Conservation (phyloP, 1,140 invertebrate genomes). For the Aphelinus atriplicis region DNA sequence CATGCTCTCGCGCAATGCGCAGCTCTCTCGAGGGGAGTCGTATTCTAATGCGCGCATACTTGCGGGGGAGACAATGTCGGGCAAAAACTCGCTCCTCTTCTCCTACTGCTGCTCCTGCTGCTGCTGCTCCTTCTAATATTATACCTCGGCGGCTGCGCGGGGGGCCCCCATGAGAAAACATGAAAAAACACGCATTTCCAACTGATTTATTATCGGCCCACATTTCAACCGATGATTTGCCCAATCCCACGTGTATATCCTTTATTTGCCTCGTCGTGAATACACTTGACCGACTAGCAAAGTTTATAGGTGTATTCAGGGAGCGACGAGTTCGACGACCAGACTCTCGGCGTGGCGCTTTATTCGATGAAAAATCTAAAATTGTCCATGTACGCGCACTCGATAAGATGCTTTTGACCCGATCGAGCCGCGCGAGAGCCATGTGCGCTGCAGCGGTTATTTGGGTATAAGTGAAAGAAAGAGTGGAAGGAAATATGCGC, state of each 20-base stretch:
- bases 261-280: too few species aligned
- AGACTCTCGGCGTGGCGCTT: constrained; percentile 42
- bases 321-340: constrained; percentile 45
- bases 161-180: constrained; percentile 26
- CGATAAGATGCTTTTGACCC: constrained; percentile 53
- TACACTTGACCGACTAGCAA: too few species aligned
- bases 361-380: constrained; percentile 62
- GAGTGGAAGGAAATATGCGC: constrained; percentile 44
- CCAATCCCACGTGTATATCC: too few species aligned
- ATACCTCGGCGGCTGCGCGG: background rate
- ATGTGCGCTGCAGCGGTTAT: constrained; percentile 55
- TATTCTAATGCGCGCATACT: constrained; percentile 7
- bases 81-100: constrained; percentile 34
- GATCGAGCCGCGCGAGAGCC: constrained; percentile 48
- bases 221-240: too few species aligned
- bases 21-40: background rate
- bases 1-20: background rate
- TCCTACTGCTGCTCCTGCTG: constrained; percentile 21
- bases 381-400: constrained; percentile 50
- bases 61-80: constrained; percentile 19
- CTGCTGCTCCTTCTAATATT: constrained; percentile 35
- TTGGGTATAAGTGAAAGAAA: constrained; percentile 51
- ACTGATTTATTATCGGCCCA: constrained; percentile 16
- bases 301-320: constrained; percentile 8
- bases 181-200: constrained; percentile 6